Evolutionary conservation across 2,113 vertebrate species (phyloP).

Genomic region (Burhinus oedicnemus): DNA sequence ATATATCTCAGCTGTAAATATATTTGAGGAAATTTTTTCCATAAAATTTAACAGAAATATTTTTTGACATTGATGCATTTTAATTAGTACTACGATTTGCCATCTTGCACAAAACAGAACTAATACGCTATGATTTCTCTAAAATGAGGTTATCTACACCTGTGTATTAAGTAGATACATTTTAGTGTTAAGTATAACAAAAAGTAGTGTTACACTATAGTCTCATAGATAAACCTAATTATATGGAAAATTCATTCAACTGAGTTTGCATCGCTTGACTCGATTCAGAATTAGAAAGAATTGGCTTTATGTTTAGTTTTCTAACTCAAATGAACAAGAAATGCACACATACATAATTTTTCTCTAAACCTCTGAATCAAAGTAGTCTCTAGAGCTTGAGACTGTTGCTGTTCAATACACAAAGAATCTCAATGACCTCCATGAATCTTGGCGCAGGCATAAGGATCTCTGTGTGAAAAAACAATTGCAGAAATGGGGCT

Average conservation of each 20-base stretch:
- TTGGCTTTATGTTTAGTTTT: not conserved
- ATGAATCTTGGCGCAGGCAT: not conserved
- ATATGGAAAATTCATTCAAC: constrained; percentile 3
- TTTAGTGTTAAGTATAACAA: not conserved
- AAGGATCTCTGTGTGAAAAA: not conserved
- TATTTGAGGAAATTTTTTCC: not conserved
- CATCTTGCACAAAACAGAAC: not conserved
- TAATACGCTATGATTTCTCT: not conserved
- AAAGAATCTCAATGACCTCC: not conserved
- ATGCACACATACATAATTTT: not conserved
- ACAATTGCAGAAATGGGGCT: not conserved
- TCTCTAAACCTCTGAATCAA: not conserved
- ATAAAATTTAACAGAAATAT: not conserved
- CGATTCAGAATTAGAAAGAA: not conserved
- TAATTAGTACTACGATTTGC: not conserved
- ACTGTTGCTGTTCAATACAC: not conserved
- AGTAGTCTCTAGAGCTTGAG: not conserved
- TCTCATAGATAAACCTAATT: constrained; percentile 1
- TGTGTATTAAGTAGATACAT: not conserved
- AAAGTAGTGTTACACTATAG: not conserved
- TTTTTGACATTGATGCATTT: not conserved
- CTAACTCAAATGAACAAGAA: not conserved
- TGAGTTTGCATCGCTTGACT: not conserved
- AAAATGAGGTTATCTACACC: not conserved
- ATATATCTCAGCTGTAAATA: not conserved